Conservation (phyloP, 2,113 vertebrate species). For the Cygnus buccinator region DNA sequence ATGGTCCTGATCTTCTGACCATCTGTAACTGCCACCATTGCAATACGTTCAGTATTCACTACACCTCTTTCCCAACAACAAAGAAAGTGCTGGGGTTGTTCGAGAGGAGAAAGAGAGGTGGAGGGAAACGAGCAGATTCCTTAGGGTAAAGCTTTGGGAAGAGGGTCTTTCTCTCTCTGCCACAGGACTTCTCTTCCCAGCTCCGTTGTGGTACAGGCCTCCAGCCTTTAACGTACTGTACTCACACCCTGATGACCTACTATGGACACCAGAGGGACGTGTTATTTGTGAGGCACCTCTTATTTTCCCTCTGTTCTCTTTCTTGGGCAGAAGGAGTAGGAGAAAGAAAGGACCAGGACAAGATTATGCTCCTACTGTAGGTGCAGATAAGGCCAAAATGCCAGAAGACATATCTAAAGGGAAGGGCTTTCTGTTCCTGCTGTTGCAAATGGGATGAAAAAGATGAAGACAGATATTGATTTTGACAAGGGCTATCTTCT, state of each 20-base stretch:
- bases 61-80: background rate
- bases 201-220: background rate
- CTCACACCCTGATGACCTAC: background rate
- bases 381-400: background rate
- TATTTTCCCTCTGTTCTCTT: background rate
- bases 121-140: accelerated
- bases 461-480: background rate
- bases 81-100: background rate
- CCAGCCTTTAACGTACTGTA: background rate
- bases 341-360: background rate
- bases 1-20: background rate
- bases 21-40: background rate
- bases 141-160: background rate
- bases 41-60: background rate
- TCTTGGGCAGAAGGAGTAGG: background rate
- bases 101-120: background rate
- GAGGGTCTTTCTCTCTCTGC: background rate
- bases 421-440: background rate
- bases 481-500: background rate
- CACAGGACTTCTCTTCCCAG: background rate
- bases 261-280: background rate
- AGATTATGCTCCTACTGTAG: background rate
- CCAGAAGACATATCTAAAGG: background rate
- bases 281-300: background rate
- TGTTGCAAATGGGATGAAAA: background rate